phyloP scores from a whole-genome alignment of 1,140 invertebrate species.

The Macrobrachium nipponense region DNA sequence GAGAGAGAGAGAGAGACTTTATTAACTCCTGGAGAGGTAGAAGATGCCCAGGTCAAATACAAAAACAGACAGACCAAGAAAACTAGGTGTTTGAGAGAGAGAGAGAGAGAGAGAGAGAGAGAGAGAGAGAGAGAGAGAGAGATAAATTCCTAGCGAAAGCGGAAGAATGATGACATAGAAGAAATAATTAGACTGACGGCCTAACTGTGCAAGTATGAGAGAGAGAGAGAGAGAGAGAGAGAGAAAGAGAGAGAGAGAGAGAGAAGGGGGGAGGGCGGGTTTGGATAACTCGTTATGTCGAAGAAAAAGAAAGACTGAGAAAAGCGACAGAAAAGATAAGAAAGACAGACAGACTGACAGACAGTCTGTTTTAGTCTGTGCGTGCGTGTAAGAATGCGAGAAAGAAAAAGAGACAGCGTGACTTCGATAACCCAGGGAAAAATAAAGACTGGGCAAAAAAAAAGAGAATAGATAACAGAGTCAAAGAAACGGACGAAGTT shows the following conservation, averaged over 20 bases:
- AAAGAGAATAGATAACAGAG: background rate
- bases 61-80: background rate
- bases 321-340: no score
- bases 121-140: slow-evolving; percentile 28
- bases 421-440: background rate
- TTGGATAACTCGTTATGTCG: no score
- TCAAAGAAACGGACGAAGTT: no score
- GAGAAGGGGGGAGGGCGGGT: background rate
- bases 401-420: no score
- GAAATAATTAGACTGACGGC: background rate
- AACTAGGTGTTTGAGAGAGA: slow-evolving; percentile 26
- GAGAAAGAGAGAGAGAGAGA: slow-evolving; percentile 34
- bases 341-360: no score
- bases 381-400: no score
- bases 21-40: background rate
- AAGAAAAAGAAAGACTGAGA: no score
- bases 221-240: slow-evolving; percentile 28
- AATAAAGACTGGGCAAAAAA: background rate
- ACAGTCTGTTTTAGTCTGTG: no score
- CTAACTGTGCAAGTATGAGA: background rate
- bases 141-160: background rate
- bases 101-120: slow-evolving; percentile 37
- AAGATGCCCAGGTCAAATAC: background rate
- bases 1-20: slow-evolving; percentile 1
- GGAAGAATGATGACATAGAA: background rate